Percentiles rank a stretch among this genome's conserved stretches.
Evolutionary conservation across 1,140 invertebrate genomes (phyloP).

Genomic region (Phortica variegata): DNA sequence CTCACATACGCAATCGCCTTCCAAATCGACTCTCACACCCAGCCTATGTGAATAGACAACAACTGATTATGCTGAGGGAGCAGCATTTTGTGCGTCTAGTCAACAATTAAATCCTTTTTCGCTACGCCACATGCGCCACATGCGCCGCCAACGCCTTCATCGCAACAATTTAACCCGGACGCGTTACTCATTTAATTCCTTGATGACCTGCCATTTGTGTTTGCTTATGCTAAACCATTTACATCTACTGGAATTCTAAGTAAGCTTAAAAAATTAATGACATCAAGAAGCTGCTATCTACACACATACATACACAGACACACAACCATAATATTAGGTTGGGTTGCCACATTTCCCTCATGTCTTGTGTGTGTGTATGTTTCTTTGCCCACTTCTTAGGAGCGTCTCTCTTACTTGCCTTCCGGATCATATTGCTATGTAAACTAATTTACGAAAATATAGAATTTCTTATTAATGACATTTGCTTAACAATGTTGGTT

Average conservation of each 20-base stretch:
- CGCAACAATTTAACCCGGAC: not conserved
- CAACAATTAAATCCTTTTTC: constrained; percentile 48
- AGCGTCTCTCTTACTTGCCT: no score
- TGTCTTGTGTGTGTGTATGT: no score
- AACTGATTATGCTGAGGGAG: no score
- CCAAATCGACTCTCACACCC: no score
- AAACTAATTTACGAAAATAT: no score
- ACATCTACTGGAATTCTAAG: constrained; percentile 38
- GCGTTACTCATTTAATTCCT: constrained; percentile 13
- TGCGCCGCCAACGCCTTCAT: constrained; percentile 9
- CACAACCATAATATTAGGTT: no score
- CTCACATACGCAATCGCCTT: no score
- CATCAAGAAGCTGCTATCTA: constrained; percentile 53
- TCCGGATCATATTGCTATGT: constrained; percentile 45
- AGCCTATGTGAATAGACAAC: no score
- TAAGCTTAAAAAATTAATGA: constrained; percentile 54
- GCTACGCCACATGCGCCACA: no score
- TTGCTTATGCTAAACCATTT: constrained; percentile 3
- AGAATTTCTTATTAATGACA: constrained; percentile 40
- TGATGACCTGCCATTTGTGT: constrained; percentile 43
- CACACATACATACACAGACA: no score
- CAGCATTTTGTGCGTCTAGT: no score
- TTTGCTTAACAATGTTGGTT: constrained; percentile 27
- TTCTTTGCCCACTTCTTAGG: constrained; percentile 15
- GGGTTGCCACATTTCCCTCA: no score